Percentiles rank a stretch among this genome's conserved stretches.
Conservation (phyloP, 2,797 vertebrate species). For the Muscicapa striata region DNA sequence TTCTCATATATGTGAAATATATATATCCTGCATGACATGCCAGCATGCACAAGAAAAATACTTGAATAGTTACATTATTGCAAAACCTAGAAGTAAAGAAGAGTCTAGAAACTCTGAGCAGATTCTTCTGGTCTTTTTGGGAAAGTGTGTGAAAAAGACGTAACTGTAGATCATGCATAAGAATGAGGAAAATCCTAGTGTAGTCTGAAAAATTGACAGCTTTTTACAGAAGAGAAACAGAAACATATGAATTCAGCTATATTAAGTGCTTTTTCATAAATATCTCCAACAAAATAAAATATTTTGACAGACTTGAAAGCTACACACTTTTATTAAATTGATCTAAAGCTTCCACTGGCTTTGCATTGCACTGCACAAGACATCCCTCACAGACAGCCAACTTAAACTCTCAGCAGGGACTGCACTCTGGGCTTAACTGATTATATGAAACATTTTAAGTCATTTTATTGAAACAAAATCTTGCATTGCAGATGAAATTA, state of each 20-base stretch:
- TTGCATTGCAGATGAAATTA: conserved; percentile 22
- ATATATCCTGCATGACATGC: background rate
- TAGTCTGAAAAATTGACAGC: background rate
- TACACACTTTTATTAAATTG: conserved; percentile 16
- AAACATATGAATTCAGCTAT: background rate
- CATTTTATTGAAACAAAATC: conserved; percentile 25
- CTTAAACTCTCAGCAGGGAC: conserved; percentile 19
- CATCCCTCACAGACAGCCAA: conserved; percentile 1
- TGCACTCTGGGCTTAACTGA: background rate
- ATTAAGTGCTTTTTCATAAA: conserved; percentile 45
- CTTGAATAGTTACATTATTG: background rate
- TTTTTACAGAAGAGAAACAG: background rate
- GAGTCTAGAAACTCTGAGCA: background rate
- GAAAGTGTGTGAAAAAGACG: background rate
- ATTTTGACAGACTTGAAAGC: conserved; percentile 35
- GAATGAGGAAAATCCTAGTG: background rate
- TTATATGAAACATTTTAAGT: conserved; percentile 19
- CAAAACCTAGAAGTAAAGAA: background rate
- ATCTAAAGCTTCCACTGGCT: background rate
- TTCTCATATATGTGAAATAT: background rate
- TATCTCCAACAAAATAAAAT: background rate
- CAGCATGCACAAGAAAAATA: background rate
- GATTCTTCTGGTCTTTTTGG: background rate
- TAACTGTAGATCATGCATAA: background rate
- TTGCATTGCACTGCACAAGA: background rate